Evolutionary conservation across 2,797 vertebrate genomes (phyloP).

Genomic region (Synanceia verrucosa): DNA sequence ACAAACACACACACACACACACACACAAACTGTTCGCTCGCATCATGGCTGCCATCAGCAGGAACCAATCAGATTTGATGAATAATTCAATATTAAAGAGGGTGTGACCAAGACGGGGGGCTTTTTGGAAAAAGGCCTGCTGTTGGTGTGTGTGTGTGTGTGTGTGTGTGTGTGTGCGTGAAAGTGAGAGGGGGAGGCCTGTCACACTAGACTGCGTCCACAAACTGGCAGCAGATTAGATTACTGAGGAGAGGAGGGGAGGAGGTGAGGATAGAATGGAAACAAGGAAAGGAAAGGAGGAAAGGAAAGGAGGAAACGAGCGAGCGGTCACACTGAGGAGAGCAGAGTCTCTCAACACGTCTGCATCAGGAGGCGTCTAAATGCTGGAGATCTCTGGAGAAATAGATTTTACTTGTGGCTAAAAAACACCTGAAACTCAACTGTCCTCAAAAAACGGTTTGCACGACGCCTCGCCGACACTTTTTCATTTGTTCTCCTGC

Average conservation of each 20-base stretch:
- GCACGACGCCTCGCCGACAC: no score
- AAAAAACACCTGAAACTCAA: no score
- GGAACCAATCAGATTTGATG: slow-evolving; percentile 83
- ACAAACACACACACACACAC: slow-evolving; percentile 12
- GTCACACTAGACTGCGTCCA: slow-evolving; percentile 86
- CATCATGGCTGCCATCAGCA: slow-evolving; percentile 76
- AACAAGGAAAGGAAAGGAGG: slow-evolving; percentile 14
- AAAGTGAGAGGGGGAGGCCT: slow-evolving; percentile 50
- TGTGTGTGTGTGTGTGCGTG: slow-evolving; percentile 51
- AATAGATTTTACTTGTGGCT: no score
- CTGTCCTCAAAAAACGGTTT: no score
- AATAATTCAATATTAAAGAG: slow-evolving; percentile 86
- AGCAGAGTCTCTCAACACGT: slow-evolving; percentile 70
- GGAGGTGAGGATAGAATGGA: slow-evolving; percentile 27
- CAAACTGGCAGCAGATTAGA: slow-evolving; percentile 85
- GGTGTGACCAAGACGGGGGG: slow-evolving; percentile 75
- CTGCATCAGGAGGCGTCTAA: slow-evolving; percentile 62
- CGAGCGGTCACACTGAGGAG: neutral
- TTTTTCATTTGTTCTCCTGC: no score
- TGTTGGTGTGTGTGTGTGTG: slow-evolving; percentile 47
- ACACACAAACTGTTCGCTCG: slow-evolving; percentile 58
- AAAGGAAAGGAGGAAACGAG: neutral
- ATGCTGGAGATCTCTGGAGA: slow-evolving; percentile 17
- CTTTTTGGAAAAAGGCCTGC: slow-evolving; percentile 73
- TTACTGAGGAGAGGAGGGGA: slow-evolving; percentile 72